Evolutionary conservation across 92 coral and sea anemone genomes (phyloP).

Genomic region (Parazoanthus swiftii): DNA sequence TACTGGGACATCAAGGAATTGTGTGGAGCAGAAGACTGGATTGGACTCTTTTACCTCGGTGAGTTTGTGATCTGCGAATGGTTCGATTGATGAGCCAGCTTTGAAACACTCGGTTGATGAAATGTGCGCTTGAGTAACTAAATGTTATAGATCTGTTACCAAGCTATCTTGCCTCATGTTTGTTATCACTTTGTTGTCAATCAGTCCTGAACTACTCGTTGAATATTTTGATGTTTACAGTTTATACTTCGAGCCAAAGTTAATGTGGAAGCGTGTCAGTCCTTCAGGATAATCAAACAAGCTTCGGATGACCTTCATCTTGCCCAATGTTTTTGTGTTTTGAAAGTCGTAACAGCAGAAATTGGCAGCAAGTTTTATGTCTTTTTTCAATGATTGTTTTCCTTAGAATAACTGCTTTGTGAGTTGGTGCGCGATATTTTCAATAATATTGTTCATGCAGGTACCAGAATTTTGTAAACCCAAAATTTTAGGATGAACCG

Average conservation of each 20-base stretch:
- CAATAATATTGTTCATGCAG: slow-evolving; percentile 17
- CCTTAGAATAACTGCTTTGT: background rate
- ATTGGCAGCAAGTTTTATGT: background rate
- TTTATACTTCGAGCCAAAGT: background rate
- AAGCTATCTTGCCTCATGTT: background rate
- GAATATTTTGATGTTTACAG: slow-evolving; percentile 34
- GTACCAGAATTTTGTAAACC: too few species aligned
- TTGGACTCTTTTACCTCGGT: slow-evolving; percentile 96
- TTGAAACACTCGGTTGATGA: background rate
- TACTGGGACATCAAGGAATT: slow-evolving; percentile 93
- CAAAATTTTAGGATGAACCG: background rate
- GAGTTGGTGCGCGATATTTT: slow-evolving; percentile 16
- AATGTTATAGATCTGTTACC: slow-evolving; percentile 15
- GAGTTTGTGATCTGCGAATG: slow-evolving; percentile 22
- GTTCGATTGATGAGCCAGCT: background rate
- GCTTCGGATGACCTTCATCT: background rate
- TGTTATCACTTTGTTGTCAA: slow-evolving; percentile 1
- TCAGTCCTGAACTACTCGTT: background rate
- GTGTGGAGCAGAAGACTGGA: slow-evolving; percentile 96
- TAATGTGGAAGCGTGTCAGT: background rate
- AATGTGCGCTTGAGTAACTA: background rate
- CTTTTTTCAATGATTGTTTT: background rate
- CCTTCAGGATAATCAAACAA: slow-evolving; percentile 10
- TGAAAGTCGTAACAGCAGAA: slow-evolving; percentile 15
- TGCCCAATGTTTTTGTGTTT: background rate